A percentile compares a stretch with the other conserved stretches of the same genome.
Evolutionary conservation across 2,113 vertebrate species (phyloP).

Genomic region (Falco punctatus): DNA sequence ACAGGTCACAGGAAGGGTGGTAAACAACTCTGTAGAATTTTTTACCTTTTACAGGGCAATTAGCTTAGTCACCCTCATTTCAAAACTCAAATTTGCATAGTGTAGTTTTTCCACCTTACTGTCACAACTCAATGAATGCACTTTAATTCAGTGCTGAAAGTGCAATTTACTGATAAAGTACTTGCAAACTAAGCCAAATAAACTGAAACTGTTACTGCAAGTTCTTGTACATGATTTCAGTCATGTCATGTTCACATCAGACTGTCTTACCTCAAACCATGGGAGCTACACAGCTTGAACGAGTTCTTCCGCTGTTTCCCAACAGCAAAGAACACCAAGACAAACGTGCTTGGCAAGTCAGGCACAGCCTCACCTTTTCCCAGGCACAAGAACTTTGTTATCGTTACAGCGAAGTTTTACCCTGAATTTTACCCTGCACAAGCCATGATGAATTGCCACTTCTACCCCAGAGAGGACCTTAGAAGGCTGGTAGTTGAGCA

Average conservation of each 20-base stretch:
- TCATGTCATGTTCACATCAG: background rate
- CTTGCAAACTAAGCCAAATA: background rate
- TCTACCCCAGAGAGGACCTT: background rate
- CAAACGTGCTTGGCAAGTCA: background rate
- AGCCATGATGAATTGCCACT: background rate
- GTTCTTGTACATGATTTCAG: background rate
- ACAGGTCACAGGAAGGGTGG: background rate
- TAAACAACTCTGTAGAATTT: background rate
- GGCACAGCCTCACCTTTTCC: background rate
- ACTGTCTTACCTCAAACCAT: background rate
- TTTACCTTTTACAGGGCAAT: background rate
- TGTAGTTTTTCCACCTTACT: background rate
- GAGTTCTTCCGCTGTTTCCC: background rate
- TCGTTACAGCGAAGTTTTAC: fast-evolving
- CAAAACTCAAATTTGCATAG: background rate
- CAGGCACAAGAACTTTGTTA: background rate
- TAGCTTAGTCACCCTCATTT: background rate
- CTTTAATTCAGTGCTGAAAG: background rate
- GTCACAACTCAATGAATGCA: background rate
- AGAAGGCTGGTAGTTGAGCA: background rate
- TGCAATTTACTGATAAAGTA: background rate
- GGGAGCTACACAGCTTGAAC: background rate
- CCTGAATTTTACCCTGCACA: background rate
- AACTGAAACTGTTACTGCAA: background rate
- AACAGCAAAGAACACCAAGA: background rate